phyloP scores from a whole-genome alignment of 2,797 vertebrate genomes.

The Sebastes iracundus region DNA sequence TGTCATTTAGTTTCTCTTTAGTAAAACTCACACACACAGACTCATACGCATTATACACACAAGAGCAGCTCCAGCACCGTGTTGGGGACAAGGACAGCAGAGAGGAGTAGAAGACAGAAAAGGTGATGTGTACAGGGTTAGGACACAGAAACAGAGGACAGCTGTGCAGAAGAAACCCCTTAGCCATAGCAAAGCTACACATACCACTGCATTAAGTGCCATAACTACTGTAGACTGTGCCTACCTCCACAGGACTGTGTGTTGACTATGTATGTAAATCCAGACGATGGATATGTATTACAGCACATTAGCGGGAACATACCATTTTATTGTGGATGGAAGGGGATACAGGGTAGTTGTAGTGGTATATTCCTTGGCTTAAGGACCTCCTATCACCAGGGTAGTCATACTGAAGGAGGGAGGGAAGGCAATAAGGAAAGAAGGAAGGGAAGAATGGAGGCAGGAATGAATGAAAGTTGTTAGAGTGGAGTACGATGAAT shows the following conservation, averaged over 20 bases:
- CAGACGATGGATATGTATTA: neutral
- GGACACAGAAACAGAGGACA: neutral
- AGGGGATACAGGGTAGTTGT: conserved; percentile 92
- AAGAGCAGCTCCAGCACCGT: neutral
- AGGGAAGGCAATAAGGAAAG: conserved; percentile 27
- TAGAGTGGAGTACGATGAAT: conserved; percentile 5
- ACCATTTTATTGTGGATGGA: conserved; percentile 95
- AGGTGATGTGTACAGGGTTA: neutral
- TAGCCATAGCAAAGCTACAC: neutral
- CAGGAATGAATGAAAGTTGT: conserved; percentile 4
- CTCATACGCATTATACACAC: neutral
- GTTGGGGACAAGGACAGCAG: neutral
- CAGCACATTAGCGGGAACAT: conserved; percentile 58
- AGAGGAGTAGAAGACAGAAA: neutral
- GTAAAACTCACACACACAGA: neutral
- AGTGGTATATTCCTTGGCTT: conserved; percentile 88
- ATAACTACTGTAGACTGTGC: neutral
- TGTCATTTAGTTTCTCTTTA: neutral
- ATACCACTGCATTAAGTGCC: neutral
- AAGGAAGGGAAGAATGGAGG: neutral
- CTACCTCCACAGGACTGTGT: neutral
- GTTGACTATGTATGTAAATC: neutral
- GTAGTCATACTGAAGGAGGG: conserved; percentile 89
- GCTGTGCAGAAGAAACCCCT: neutral
- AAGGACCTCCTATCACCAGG: conserved; percentile 90